Conservation (phyloP, 2,113 vertebrate species). For the Percina caprodes region DNA sequence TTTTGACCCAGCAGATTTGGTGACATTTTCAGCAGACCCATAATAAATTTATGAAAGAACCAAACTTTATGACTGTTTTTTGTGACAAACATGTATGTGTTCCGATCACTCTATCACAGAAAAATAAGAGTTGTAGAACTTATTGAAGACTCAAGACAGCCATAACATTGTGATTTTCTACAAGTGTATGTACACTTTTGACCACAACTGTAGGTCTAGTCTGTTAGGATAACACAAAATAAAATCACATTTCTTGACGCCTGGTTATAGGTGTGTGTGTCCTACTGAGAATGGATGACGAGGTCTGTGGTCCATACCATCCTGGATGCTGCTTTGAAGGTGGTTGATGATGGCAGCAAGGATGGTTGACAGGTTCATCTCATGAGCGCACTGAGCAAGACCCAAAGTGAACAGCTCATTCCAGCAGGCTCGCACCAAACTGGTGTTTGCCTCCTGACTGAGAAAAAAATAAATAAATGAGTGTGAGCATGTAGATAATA, state of each 20-base stretch:
- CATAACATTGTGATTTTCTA: too few relatives aligned
- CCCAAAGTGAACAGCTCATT: slow-evolving; percentile 98
- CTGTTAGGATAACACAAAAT: not conserved
- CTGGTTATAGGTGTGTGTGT: slow-evolving; percentile 31
- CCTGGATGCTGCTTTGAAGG: slow-evolving; percentile 96
- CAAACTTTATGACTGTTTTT: too few relatives aligned
- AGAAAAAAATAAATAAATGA: not conserved
- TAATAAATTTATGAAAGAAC: too few relatives aligned
- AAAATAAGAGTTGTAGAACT: too few relatives aligned
- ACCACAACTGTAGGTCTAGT: too few relatives aligned
- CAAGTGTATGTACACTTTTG: too few relatives aligned
- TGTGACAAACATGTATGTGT: too few relatives aligned
- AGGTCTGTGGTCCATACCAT: slow-evolving; percentile 86
- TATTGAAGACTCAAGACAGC: too few relatives aligned
- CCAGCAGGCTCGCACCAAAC: slow-evolving; percentile 96
- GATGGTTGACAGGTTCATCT: slow-evolving; percentile 98
- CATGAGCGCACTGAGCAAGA: slow-evolving; percentile 95
- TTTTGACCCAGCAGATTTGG: too few relatives aligned
- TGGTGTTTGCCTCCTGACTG: slow-evolving; percentile 97
- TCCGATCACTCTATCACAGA: too few relatives aligned
- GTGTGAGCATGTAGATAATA: not conserved
- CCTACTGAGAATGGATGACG: slow-evolving; percentile 63
- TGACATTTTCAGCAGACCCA: too few relatives aligned
- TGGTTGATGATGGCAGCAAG: slow-evolving; percentile 97
- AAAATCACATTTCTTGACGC: slow-evolving; percentile 41